Conservation (phyloP, 2,888 invertebrate species). For the Calliscelio sp. region DNA sequence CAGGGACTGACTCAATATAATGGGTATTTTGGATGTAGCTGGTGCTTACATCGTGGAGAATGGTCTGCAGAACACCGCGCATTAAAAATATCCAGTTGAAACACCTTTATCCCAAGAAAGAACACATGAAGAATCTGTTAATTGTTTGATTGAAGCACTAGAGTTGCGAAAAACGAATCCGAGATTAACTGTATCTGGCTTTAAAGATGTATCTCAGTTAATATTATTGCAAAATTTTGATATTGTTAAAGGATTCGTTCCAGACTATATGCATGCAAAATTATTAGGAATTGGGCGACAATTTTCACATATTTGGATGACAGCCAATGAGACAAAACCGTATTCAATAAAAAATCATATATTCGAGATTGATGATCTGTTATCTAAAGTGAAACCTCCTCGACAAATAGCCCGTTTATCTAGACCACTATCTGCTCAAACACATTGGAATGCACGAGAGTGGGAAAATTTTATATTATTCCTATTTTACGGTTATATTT, state of each 20-base stretch:
- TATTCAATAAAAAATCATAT: conserved; percentile 1
- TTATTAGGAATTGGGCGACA: conserved; percentile 61
- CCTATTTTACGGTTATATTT: conserved; percentile 20
- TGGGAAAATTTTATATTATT: conserved; percentile 30
- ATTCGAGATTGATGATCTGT: conserved; percentile 2
- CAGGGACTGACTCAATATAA: conserved; percentile 57
- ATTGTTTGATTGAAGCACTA: conserved; percentile 9
- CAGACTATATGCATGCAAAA: conserved; percentile 73
- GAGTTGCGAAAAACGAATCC: conserved; percentile 11
- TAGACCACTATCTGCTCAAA: conserved; percentile 21
- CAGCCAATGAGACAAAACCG: background rate
- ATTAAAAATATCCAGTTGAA: conserved; percentile 9
- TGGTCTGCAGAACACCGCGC: background rate
- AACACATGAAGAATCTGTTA: conserved; percentile 14
- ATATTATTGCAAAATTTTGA: conserved; percentile 56
- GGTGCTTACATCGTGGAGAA: conserved; percentile 69
- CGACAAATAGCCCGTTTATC: conserved; percentile 31
- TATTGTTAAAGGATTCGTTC: conserved; percentile 64
- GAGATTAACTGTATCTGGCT: conserved; percentile 25
- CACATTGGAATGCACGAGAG: conserved; percentile 47
- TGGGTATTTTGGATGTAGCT: conserved; percentile 68
- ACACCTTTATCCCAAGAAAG: conserved; percentile 6
- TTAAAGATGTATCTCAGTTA: conserved; percentile 47
- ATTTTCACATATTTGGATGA: conserved; percentile 64
- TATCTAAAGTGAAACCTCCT: conserved; percentile 33